Evolutionary conservation across 1,140 invertebrate species (phyloP).

Genomic region (Hypothenemus hampei): DNA sequence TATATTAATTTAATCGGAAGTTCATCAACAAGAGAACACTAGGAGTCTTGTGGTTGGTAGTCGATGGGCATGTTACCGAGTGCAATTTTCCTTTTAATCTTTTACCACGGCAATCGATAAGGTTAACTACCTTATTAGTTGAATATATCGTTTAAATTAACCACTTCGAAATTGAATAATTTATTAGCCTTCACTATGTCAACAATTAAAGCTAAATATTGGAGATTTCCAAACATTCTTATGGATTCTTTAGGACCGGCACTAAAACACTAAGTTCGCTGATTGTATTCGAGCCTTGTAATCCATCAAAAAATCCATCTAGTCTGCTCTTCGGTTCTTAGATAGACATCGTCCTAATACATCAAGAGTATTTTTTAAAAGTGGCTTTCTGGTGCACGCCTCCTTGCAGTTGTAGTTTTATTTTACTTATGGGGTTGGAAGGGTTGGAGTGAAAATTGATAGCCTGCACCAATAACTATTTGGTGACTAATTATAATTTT

Average conservation of each 20-base stretch:
- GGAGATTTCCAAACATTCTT: too few species aligned
- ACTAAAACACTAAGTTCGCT: conserved; percentile 2
- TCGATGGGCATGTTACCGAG: conserved; percentile 3
- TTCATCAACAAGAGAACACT: conserved; percentile 5
- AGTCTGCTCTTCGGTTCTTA: conserved; percentile 5
- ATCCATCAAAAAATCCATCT: conserved; percentile 15
- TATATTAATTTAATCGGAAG: conserved; percentile 16
- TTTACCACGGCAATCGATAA: background rate
- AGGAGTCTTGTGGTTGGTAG: background rate
- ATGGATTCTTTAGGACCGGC: background rate
- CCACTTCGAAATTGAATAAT: background rate
- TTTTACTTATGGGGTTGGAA: conserved; percentile 1
- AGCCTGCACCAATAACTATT: conserved; percentile 1
- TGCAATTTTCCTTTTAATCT: background rate
- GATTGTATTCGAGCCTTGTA: conserved; percentile 7
- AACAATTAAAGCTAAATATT: background rate
- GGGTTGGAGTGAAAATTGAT: background rate
- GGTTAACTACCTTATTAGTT: background rate
- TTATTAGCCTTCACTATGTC: background rate
- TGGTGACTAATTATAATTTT: too few species aligned
- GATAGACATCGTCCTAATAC: conserved; percentile 14
- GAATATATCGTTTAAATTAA: background rate
- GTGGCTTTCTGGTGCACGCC: conserved; percentile 3
- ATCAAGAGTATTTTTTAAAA: conserved; percentile 10
- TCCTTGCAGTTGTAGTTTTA: background rate